These are phyloP conservation scores for Thecophora atra DNA, from an alignment of 2,888 invertebrate species.

Conservation along the genomic window DNA sequence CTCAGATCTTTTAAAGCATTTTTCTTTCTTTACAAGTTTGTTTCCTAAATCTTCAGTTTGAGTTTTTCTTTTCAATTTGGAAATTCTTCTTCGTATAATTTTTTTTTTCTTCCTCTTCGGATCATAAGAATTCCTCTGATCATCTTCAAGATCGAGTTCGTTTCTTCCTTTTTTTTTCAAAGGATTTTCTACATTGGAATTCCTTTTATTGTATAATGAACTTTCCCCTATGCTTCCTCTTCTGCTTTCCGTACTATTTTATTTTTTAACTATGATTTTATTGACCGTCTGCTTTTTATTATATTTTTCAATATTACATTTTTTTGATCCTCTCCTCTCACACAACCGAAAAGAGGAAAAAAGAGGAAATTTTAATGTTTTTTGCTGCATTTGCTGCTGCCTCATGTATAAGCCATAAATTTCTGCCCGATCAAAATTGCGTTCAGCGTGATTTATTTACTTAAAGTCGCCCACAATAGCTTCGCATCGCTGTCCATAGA, in stretches of 20 bases:
- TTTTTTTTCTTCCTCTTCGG: neutral
- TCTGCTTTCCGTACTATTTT: neutral
- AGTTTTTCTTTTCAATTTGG: neutral
- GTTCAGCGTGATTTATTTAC: constrained; percentile 46
- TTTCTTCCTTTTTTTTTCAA: neutral
- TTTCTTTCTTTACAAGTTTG: neutral
- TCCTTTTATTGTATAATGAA: neutral
- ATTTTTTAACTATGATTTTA: neutral
- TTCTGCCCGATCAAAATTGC: constrained; percentile 46
- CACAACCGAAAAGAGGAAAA: neutral
- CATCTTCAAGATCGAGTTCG: neutral
- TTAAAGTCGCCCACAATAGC: constrained; percentile 43
- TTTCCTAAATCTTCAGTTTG: neutral
- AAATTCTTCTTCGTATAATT: neutral
- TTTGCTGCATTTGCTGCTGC: constrained; percentile 31
- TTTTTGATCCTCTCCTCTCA: neutral
- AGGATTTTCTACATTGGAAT: neutral
- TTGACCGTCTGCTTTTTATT: neutral
- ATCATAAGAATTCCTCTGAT: neutral
- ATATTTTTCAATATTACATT: neutral
- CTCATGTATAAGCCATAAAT: constrained; percentile 44
- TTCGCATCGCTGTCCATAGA: constrained; percentile 22
- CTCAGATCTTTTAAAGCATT: neutral
- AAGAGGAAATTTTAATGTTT: neutral
- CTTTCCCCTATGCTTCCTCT: neutral